Evolutionary conservation across 2,113 vertebrate species (phyloP).

Genomic region (Phycodurus eques): DNA sequence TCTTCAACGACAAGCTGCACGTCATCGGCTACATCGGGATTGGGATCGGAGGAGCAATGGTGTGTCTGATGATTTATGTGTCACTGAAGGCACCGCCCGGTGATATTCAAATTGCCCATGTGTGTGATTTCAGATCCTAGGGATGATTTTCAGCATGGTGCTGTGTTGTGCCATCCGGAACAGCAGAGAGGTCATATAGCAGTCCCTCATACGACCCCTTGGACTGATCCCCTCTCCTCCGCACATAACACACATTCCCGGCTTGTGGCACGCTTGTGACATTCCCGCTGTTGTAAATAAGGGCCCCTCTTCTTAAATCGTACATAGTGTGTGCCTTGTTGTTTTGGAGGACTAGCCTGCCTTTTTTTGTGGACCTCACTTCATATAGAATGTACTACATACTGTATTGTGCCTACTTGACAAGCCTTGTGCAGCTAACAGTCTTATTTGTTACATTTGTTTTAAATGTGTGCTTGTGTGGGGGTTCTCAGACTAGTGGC

Average conservation of each 20-base stretch:
- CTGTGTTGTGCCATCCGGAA: slow-evolving; percentile 93
- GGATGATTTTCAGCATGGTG: slow-evolving; percentile 98
- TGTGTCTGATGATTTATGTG: slow-evolving; percentile 66
- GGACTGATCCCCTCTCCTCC: background rate
- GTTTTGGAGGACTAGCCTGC: slow-evolving; percentile 58
- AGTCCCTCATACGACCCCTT: slow-evolving; percentile 23
- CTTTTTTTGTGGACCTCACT: slow-evolving; percentile 11
- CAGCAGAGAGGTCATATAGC: slow-evolving; percentile 90
- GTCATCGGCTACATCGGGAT: slow-evolving; percentile 89
- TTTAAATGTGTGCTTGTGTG: background rate
- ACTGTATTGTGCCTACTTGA: slow-evolving; percentile 43
- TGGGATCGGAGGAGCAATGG: slow-evolving; percentile 87
- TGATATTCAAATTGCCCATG: background rate
- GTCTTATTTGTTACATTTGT: slow-evolving; percentile 3
- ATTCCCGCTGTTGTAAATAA: slow-evolving; percentile 67
- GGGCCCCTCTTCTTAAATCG: slow-evolving; percentile 12
- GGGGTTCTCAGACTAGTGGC: background rate
- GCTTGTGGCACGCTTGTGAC: slow-evolving; percentile 39
- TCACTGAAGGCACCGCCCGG: background rate
- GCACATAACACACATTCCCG: background rate
- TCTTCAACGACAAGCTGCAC: slow-evolving; percentile 82
- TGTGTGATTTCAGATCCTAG: slow-evolving; percentile 80
- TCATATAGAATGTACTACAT: slow-evolving; percentile 18
- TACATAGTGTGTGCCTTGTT: slow-evolving; percentile 37
- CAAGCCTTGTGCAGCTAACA: slow-evolving; percentile 20